Base-by-base conservation (phyloP, 2,797 vertebrate species). In the Petrocephalus schoutedeni region DNA sequence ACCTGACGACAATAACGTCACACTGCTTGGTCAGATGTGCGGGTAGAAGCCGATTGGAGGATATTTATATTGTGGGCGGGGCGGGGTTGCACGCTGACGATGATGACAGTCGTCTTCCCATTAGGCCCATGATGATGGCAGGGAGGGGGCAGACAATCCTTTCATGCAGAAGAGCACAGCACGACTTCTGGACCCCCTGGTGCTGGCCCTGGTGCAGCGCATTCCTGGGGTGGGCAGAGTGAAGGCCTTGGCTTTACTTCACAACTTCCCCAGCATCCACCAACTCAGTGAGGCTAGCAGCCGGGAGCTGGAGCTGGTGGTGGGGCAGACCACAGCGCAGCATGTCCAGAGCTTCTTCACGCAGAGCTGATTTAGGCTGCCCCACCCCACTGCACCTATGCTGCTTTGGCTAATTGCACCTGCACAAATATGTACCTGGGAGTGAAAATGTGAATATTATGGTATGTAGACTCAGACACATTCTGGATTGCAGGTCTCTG, bases 201-300 rank as follows among this genome's bases (percentile, higher is more conserved):
- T 97, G 36, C 90, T 98, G 49, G 93, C 91, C 53, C 90, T 96
- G 0, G 94, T 97, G 23, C 98, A 96, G 89, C 95, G 92, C 86
- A 95, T 99, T 45, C 97, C 98, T 1, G 97, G 96, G 0, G 96
- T 99, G 0, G 97, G 98, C 0, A 95, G 92, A 89, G 93, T 96
- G 2, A 99, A 97, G 93, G 97, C 97, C 32, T 88, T 93, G 80
- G 94, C 96, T 0, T 92, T 99, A 3, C 95, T 98, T 16, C 95
- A 95, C 58, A 93, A 12, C 0, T 99, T 98, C 59, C 92, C 95
- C 56, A 98, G 93, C 91, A 92, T 99, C 91, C 95, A 95, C 21
- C 92, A 90, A 9, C 93, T 99, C 1, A 96, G 97, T n/a, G 95
- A 95, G 0, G 94, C 97, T 0, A 89, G 94, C 0, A 0, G 91